phyloP scores from a whole-genome alignment of 2,797 vertebrate species.

The Hypotaenidia philippensis region DNA sequence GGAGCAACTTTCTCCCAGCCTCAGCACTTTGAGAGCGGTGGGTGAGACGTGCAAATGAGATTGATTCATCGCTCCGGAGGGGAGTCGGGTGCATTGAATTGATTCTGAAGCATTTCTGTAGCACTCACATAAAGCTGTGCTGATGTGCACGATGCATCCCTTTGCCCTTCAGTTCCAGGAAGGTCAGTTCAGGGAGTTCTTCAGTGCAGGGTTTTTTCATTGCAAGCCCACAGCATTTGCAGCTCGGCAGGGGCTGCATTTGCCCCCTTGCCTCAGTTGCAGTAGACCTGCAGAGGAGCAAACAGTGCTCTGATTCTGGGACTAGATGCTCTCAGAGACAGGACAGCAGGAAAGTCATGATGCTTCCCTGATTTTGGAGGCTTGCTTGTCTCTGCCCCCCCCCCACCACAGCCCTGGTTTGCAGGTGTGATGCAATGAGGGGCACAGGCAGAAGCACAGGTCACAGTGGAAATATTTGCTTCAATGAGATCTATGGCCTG shows the following conservation, averaged over 20 bases:
- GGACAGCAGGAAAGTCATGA: fast-evolving
- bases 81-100: not conserved
- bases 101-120: not conserved
- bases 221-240: no score
- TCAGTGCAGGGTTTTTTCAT: fast-evolving
- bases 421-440: not conserved
- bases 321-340: not conserved
- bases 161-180: not conserved
- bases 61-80: not conserved
- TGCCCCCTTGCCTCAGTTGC: not conserved
- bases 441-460: fast-evolving
- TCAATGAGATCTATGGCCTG: not conserved
- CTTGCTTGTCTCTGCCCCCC: fast-evolving
- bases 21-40: not conserved
- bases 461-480: no score
- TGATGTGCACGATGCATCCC: not conserved
- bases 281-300: not conserved
- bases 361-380: not conserved
- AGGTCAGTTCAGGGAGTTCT: not conserved
- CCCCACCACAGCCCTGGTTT: fast-evolving
- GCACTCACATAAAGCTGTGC: not conserved
- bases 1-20: not conserved
- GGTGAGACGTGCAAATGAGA: not conserved
- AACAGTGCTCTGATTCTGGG: no score
- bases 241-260: not conserved